phyloP scores from a whole-genome alignment of 2,797 vertebrate species.

The Syngnathus rostellatus region DNA sequence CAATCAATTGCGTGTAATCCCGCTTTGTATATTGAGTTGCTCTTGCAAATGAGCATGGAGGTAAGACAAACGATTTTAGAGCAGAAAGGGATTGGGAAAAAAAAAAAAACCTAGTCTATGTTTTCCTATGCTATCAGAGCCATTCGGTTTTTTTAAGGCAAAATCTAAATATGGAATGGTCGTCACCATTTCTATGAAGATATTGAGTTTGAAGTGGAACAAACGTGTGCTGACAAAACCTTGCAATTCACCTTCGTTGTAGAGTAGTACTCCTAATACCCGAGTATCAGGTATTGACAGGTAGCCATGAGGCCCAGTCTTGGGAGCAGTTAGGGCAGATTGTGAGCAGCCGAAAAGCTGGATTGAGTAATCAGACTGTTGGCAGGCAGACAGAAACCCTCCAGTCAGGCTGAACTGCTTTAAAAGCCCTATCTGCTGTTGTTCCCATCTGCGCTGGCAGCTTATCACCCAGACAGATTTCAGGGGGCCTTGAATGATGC shows the following conservation, averaged over 20 bases:
- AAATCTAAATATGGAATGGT: background rate
- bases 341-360: conserved; percentile 52
- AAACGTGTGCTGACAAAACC: conserved; percentile 30
- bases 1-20: conserved; percentile 11
- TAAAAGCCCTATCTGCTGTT: conserved; percentile 69
- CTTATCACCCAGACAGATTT: conserved; percentile 70
- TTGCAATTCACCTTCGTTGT: conserved; percentile 25
- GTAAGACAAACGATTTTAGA: conserved; percentile 6
- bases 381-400: conserved; percentile 68
- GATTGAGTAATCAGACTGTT: conserved; percentile 71
- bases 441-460: conserved; percentile 56
- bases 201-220: background rate
- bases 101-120: background rate
- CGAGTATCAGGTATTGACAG: conserved; percentile 59
- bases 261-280: conserved; percentile 37
- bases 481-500: conserved; percentile 64
- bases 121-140: no score
- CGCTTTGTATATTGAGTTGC: conserved; percentile 6
- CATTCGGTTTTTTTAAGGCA: background rate
- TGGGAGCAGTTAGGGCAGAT: conserved; percentile 40
- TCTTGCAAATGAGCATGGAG: conserved; percentile 13
- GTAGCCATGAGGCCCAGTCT: conserved; percentile 39
- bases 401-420: conserved; percentile 64
- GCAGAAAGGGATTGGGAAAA: background rate
- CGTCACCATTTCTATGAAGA: conserved; percentile 15